Evolutionary conservation across 1,140 invertebrate species (phyloP).

Genomic region (Whitmania pigra): DNA sequence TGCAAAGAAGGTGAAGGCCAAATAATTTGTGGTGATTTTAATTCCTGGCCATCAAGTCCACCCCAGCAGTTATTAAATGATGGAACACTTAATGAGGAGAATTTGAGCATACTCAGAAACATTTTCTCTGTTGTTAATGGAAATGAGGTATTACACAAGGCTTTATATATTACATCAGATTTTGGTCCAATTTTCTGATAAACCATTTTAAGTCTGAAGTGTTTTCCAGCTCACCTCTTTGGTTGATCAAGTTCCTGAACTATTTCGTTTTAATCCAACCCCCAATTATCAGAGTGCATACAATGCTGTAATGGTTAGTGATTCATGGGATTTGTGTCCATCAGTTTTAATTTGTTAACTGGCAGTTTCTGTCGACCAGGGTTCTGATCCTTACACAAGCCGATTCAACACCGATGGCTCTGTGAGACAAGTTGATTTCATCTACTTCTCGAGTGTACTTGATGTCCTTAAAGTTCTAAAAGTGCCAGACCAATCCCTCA

Average conservation of each 20-base stretch:
- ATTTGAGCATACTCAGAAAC: not conserved
- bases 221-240: slow-evolving; percentile 30
- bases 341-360: not conserved
- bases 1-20: slow-evolving; percentile 17
- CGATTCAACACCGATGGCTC: slow-evolving; percentile 16
- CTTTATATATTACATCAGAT: slow-evolving; percentile 9
- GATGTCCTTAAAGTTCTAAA: slow-evolving; percentile 11
- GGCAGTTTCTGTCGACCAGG: slow-evolving; percentile 7
- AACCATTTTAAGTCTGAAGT: not conserved
- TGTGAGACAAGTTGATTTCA: slow-evolving; percentile 20
- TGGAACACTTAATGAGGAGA: slow-evolving; percentile 32
- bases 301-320: slow-evolving; percentile 19
- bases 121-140: no score
- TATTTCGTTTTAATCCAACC: slow-evolving; percentile 35
- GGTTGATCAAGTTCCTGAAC: slow-evolving; percentile 34
- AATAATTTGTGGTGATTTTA: slow-evolving; percentile 38
- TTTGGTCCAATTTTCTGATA: not conserved
- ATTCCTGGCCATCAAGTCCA: slow-evolving; percentile 30
- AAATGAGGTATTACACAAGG: no score
- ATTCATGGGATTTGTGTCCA: not conserved
- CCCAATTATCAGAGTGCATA: slow-evolving; percentile 35
- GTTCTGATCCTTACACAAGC: slow-evolving; percentile 20
- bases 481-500: not conserved
- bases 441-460: slow-evolving; percentile 18
- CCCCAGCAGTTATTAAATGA: slow-evolving; percentile 33